Base-by-base conservation (phyloP, 1,140 invertebrate species). In the Panagrolaimus sp. region DNA sequence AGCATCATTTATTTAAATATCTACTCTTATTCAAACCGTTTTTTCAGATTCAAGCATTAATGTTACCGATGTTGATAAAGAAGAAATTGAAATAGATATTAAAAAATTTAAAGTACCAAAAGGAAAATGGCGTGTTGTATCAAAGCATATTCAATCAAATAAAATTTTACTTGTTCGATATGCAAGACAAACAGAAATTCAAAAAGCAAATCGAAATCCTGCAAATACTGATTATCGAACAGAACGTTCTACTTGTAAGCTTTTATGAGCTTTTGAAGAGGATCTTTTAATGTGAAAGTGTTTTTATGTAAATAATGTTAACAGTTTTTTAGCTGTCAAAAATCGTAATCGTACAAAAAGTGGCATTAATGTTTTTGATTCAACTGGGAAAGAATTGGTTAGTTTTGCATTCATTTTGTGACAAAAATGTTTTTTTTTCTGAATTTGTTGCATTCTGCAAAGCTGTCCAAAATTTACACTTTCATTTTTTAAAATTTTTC, bases 201-300 rank as follows among this genome's bases (percentile, higher is more conserved):
- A 57, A 27, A 13, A 16, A 57, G 51, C 51, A 27, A 57, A 57
- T 57, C 51, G 51, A 23, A 57, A 57, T 27, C 27, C 51, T 20
- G 51, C 51, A 25, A 57, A 57, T 13, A 57, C 51, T 57, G 20
- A 57, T 11, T 57, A 57, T 57, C 51, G 51, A 0, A n/a, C 51
- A 9, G 51, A 57, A 25, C 51, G 51, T 2, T 57, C 51, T n/a
- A 20, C 11, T 57, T 20, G 51, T 57, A 57, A 16, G 51, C 11
- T 57, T 25, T 57, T n/a, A 20, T 20, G 13, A 25, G 9, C n/a
- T 2, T 57, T 57, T 20, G n/a, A 16, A 20, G 0, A 38, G 7
- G 7, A 38, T 38, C n/a, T n/a, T n/a, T n/a, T n/a, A n/a, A 38
- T 38, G 31, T 38, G 31, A 7, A 4, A 38, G 7, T 38, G 31